phyloP scores from a whole-genome alignment of 1,140 invertebrate species.

The Platyscapa corneri region DNA sequence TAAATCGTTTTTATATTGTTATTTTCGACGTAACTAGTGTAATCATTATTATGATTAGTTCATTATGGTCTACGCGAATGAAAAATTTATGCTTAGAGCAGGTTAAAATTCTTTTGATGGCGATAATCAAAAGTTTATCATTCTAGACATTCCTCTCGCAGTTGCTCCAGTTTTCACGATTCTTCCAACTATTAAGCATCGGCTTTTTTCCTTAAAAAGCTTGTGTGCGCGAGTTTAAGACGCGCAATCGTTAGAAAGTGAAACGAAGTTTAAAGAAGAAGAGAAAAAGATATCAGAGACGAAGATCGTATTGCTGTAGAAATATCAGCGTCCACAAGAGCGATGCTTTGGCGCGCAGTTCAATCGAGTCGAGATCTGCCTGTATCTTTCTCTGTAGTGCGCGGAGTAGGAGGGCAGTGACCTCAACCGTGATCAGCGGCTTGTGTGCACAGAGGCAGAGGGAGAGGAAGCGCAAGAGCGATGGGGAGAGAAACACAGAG shows the following conservation, averaged over 20 bases:
- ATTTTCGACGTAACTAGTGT: no score
- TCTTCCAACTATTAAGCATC: neutral
- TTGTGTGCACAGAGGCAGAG: neutral
- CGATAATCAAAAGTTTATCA: no score
- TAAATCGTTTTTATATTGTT: no score
- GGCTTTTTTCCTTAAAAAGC: no score
- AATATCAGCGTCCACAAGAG: neutral
- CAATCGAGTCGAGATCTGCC: slow-evolving; percentile 13
- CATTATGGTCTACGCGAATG: no score
- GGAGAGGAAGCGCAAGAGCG: neutral
- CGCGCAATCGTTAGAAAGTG: neutral
- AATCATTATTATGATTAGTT: no score
- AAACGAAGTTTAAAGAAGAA: neutral
- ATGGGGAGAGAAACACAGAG: neutral
- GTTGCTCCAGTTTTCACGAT: neutral
- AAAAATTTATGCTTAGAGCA: no score
- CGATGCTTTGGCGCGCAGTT: slow-evolving; percentile 1
- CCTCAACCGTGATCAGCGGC: slow-evolving; percentile 17
- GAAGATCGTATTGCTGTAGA: neutral
- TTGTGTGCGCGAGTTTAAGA: neutral
- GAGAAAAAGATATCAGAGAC: neutral
- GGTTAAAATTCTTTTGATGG: no score
- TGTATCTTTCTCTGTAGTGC: neutral
- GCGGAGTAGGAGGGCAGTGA: slow-evolving; percentile 19
- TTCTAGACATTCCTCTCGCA: neutral